Evolutionary conservation across 2,113 vertebrate genomes (phyloP), one percentile per base, ranked within the genome.

Genomic region (Apistogramma diplotaenia): DNA sequence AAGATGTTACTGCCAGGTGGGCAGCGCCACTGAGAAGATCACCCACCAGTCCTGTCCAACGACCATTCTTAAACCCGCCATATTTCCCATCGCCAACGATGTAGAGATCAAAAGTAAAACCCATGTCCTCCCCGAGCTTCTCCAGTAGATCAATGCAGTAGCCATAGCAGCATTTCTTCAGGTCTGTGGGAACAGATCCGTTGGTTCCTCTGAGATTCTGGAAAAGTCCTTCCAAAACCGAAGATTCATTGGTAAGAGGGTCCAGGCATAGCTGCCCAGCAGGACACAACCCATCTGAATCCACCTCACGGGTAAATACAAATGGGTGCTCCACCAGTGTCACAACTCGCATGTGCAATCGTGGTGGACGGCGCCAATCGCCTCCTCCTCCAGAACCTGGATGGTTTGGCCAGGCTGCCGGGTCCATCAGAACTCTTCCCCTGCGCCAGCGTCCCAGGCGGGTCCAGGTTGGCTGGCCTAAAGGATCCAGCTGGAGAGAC

Each of bases 71-170:
- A 29, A 96, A 95, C 0, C 96, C 97, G 0, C 97, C 98, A 0
- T 99, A 99, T 79, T 99, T 99, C 85, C 98, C 97, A 0, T 99
- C 97, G 0, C 97, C 98, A 65, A 99, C 98, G 0, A 99, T 97
- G 81, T 99, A 99, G 33, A 99, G 96, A 90, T 99, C 95, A 0
- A 97, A 99, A 40, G 96, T 95, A 0, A 99, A 99, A 87, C 95
- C 92, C 83, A 97, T 57, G 89, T 99, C 98, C 90, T 98, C 97
- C 0, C 96, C 96, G 90, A 99, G 94, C 87, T 96, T 96, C 93
- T 98, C 97, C 87, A 99, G 91, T 77, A 99, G 94, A 91, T 99
- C 97, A 0, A 99, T 96, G 92, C 97, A 98, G 92, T 99, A 99
- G 16, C 98, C 98, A 0, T 97, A 99, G 85, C 98, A 99, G 81